A percentile compares a stretch with the other conserved stretches of the same genome.
phyloP scores from a whole-genome alignment of 2,113 vertebrate species.

The Campylorhamphus procurvoides region DNA sequence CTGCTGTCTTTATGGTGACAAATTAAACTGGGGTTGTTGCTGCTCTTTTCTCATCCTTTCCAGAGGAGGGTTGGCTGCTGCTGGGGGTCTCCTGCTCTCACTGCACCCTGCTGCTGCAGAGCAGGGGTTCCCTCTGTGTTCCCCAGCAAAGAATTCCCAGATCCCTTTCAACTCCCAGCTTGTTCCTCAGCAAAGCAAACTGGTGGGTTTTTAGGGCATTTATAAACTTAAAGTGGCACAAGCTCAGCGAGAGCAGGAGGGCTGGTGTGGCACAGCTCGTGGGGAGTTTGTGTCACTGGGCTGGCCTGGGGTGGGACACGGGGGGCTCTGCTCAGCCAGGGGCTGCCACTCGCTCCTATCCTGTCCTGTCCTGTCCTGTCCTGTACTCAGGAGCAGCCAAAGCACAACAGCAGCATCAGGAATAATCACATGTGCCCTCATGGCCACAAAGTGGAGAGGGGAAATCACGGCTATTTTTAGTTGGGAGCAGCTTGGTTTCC shows the following conservation, averaged over 20 bases:
- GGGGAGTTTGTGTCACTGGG: neutral
- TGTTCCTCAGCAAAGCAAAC: neutral
- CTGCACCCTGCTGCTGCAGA: neutral
- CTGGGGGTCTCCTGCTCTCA: neutral
- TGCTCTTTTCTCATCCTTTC: neutral
- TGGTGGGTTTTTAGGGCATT: neutral
- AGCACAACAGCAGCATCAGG: neutral
- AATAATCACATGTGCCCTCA: neutral
- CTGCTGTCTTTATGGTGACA: neutral
- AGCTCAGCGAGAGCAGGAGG: neutral
- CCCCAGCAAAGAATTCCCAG: neutral
- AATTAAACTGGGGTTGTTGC: neutral
- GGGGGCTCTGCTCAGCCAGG: neutral
- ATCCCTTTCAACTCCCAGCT: neutral
- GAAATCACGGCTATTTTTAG: neutral
- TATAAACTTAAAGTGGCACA: fast-evolving
- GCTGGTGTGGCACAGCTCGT: fast-evolving
- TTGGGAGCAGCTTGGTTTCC: neutral
- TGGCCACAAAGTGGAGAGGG: neutral
- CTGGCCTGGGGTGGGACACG: neutral
- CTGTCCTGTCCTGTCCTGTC: too few species aligned
- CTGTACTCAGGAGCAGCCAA: neutral
- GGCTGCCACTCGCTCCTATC: neutral
- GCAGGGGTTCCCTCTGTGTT: neutral
- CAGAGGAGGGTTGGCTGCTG: neutral